These are phyloP conservation scores for Polia nebulosa DNA, from an alignment of 2,888 invertebrate genomes.

Conservation along the genomic window DNA sequence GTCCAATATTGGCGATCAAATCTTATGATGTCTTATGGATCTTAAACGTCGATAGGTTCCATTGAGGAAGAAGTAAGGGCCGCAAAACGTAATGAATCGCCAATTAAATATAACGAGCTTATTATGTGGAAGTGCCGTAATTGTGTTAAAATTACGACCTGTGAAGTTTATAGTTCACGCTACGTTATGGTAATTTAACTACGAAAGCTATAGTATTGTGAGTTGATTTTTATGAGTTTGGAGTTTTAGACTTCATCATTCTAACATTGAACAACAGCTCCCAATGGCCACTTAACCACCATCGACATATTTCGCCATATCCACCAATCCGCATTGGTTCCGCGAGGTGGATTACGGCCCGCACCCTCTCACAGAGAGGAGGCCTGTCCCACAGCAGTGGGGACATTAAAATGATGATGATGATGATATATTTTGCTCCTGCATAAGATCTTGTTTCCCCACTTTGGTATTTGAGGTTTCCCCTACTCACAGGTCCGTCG, in stretches of 20 bases:
- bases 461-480: too few relatives aligned
- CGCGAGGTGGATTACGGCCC: too few relatives aligned
- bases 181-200: slow-evolving; percentile 39
- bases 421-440: too few relatives aligned
- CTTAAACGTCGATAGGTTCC: slow-evolving; percentile 32
- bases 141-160: slow-evolving; percentile 42
- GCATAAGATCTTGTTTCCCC: too few relatives aligned
- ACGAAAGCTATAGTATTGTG: background rate
- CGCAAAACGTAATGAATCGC: slow-evolving; percentile 30
- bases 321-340: too few relatives aligned
- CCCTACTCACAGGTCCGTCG: too few relatives aligned
- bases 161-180: slow-evolving; percentile 51
- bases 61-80: slow-evolving; percentile 17
- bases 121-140: slow-evolving; percentile 30
- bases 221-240: slow-evolving; percentile 1
- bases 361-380: too few relatives aligned
- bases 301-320: too few relatives aligned
- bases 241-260: background rate
- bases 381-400: too few relatives aligned
- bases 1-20: slow-evolving; percentile 51
- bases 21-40: slow-evolving; percentile 40
- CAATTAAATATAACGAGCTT: slow-evolving; percentile 45
- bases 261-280: background rate
- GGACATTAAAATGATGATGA: too few relatives aligned
- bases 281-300: too few relatives aligned